phyloP scores from a whole-genome alignment of 2,113 vertebrate genomes.

The Myrmecophaga tridactyla region DNA sequence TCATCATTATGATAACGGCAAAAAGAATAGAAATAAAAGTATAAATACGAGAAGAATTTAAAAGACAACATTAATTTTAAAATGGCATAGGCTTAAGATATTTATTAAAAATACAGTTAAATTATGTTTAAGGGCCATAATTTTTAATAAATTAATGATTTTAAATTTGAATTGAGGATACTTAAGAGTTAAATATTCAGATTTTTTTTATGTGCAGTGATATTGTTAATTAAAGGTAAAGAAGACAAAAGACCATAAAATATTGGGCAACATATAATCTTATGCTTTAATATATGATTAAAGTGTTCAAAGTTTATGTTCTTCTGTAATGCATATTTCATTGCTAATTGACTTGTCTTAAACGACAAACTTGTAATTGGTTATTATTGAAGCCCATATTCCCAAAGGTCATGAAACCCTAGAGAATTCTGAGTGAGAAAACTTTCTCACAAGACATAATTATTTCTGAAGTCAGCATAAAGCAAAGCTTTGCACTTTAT shows the following conservation, averaged over 20 bases:
- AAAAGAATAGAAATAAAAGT: not conserved
- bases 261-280: not conserved
- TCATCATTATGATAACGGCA: not conserved
- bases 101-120: not conserved
- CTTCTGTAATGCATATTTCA: not conserved
- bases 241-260: not conserved
- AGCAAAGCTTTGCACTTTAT: slow-evolving; percentile 57
- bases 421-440: not conserved
- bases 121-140: not conserved
- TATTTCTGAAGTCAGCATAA: slow-evolving; percentile 67
- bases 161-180: not conserved
- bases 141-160: not conserved
- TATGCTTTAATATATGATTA: not conserved
- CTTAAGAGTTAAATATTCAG: not conserved
- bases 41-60: not conserved
- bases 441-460: not conserved
- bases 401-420: slow-evolving; percentile 15
- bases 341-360: slow-evolving; percentile 50
- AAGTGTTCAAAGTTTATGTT: slow-evolving; percentile 31
- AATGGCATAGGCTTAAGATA: not conserved
- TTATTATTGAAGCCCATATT: slow-evolving; percentile 23
- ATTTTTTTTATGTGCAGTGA: not conserved
- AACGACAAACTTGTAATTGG: slow-evolving; percentile 51
- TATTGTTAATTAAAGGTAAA: not conserved
- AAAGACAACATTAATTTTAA: not conserved